A percentile compares a stretch with the other conserved stretches of the same genome.
These are phyloP conservation scores for Pseudomyrmex flavicornis DNA, from an alignment of 1,140 invertebrate genomes.

Conservation along the genomic window DNA sequence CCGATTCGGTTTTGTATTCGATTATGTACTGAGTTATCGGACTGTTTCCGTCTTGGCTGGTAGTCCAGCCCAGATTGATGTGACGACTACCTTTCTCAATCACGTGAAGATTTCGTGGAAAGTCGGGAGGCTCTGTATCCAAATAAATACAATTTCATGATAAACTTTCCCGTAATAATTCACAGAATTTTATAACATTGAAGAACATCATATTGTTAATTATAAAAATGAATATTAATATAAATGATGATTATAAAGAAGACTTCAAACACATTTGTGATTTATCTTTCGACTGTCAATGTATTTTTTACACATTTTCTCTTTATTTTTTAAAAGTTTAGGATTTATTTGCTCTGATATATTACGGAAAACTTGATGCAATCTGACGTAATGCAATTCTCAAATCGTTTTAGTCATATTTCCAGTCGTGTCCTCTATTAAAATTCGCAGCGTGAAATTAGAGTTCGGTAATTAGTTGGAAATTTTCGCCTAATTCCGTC, in stretches of 20 bases:
- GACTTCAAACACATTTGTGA: too few species aligned
- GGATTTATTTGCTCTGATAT: background rate
- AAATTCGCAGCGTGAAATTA: conserved; percentile 28
- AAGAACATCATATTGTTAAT: background rate
- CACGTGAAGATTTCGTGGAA: conserved; percentile 93
- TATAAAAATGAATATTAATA: too few species aligned
- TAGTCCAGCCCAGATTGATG: conserved; percentile 93
- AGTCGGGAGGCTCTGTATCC: conserved; percentile 91
- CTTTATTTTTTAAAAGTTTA: background rate
- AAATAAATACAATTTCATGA: conserved; percentile 3
- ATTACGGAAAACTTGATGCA: background rate
- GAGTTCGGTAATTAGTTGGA: conserved; percentile 36
- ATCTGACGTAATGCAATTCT: background rate
- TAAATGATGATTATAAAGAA: too few species aligned
- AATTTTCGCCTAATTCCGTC: conserved; percentile 46
- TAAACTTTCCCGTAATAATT: background rate
- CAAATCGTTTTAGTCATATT: background rate
- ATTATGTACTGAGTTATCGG: conserved; percentile 94
- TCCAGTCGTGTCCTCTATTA: background rate
- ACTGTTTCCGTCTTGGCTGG: conserved; percentile 94
- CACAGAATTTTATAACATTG: background rate
- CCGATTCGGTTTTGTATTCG: conserved; percentile 93
- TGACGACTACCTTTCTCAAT: conserved; percentile 91
- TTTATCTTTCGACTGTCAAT: background rate
- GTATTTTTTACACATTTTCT: background rate